Base-by-base conservation (phyloP, 2,888 invertebrate genomes). In the Cataglyphis albicans region DNA sequence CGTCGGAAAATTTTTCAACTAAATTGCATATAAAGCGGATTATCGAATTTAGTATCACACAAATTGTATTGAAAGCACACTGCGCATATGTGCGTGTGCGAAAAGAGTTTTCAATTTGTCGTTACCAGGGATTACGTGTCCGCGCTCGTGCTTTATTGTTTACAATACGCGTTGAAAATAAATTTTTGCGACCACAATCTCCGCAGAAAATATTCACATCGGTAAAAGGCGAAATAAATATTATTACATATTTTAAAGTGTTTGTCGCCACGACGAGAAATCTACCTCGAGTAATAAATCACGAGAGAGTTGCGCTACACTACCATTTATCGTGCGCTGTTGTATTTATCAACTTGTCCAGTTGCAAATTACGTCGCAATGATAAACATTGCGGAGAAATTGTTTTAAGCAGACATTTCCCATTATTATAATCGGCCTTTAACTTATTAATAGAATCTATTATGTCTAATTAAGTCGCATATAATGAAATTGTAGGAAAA, bases 91-190 rank as follows among this genome's bases (percentile, higher is more conserved):
- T 52, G 7, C 0, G n/a, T 52, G 52, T 52, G 1, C 1, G 48
- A 82, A 83, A 74, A 88, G 78, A 84, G 65, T 83, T 88, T 84
- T 88, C 88, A 82, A 88, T 87, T 84, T 87, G 82, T 83, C 81
- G 82, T 89, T 83, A 81, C 73, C 61, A 25, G 68, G 72, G 65
- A 78, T 86, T 84, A 75, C 81, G 74, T 52, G n/a, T 82, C 88
- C 87, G 81, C 81, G 75, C 83, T 83, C 64, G 67, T 21, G 64
- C 41, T 32, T 41, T 52, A 82, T 75, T 74, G 55, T 32, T 84
- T 70, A 63, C 68, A 38, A 75, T 65, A 63, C 52, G 61, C 61
- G 32, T 68, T 48, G 38, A 82, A 82, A 82, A 63, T 78, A 78
- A 82, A 63, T 82, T 76, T 65, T 38, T 78, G 29, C 57, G 25